phyloP scores from a whole-genome alignment of 2,797 vertebrate genomes.

The Pelobates cultripes region DNA sequence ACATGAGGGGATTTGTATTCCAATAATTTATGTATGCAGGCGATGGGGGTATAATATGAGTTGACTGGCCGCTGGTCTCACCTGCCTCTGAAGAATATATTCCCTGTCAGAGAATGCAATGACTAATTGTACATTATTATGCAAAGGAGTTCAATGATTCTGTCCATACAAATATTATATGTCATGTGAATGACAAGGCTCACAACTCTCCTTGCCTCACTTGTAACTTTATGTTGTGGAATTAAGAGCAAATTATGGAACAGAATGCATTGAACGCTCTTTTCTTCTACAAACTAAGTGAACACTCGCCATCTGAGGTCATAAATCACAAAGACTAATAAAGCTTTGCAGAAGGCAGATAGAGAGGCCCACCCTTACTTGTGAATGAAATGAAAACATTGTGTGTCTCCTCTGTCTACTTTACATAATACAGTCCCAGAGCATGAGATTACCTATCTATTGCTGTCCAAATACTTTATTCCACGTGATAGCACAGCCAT shows the following conservation, averaged over 20 bases:
- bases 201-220: neutral
- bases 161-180: too few species aligned
- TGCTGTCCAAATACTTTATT: constrained; percentile 31
- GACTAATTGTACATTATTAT: too few species aligned
- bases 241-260: too few species aligned
- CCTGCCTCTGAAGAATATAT: too few species aligned
- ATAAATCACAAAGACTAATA: constrained; percentile 46
- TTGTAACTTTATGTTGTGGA: neutral
- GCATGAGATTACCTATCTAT: constrained; percentile 43
- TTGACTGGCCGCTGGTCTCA: too few species aligned
- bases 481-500: constrained; percentile 27
- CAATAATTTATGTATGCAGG: too few species aligned
- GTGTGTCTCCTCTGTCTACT: constrained; percentile 41
- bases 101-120: too few species aligned
- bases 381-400: constrained; percentile 51
- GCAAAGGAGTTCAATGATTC: too few species aligned
- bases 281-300: neutral
- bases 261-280: too few species aligned
- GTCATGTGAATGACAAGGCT: too few species aligned
- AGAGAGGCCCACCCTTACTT: constrained; percentile 34
- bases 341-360: constrained; percentile 29
- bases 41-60: too few species aligned
- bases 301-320: constrained; percentile 38
- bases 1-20: too few species aligned
- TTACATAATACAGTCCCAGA: constrained; percentile 49